Evolutionary conservation across 2,888 invertebrate species (phyloP).

Genomic region (Drosophila testacea): DNA sequence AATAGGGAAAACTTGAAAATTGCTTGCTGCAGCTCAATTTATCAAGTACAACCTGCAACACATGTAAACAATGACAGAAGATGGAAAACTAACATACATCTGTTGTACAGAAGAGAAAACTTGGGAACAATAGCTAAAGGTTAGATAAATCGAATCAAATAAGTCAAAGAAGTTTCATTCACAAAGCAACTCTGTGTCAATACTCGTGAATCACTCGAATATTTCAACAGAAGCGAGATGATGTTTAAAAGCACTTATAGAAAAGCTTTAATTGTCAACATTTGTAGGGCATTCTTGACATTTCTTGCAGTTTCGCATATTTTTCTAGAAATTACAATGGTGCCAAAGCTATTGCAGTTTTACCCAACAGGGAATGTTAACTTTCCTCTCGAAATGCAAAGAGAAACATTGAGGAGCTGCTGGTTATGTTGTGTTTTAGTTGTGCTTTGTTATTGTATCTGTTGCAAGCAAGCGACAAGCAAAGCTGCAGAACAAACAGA

Average conservation of each 20-base stretch:
- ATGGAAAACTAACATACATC: not conserved
- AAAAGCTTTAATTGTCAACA: too few species aligned
- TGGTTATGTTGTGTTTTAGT: conserved; percentile 14
- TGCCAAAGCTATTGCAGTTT: conserved; percentile 44
- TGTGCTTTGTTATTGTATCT: conserved; percentile 31
- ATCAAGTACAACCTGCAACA: conserved; percentile 12
- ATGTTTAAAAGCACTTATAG: too few species aligned
- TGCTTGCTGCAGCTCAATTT: conserved; percentile 34
- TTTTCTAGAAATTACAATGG: conserved; percentile 29
- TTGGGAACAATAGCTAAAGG: not conserved
- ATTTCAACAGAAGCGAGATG: not conserved
- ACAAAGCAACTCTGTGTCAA: not conserved
- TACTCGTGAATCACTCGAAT: not conserved
- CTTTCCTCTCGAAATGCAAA: conserved; percentile 27
- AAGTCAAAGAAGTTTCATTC: too few species aligned
- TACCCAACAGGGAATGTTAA: conserved; percentile 31
- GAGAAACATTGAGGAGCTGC: conserved; percentile 6
- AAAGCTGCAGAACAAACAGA: conserved; percentile 33
- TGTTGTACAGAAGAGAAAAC: not conserved
- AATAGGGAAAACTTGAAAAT: conserved; percentile 13
- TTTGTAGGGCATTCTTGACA: too few species aligned
- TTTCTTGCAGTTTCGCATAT: not conserved
- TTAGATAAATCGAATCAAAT: not conserved
- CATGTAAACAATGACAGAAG: not conserved
- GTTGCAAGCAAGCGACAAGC: conserved; percentile 42